Percentiles rank a stretch among this genome's conserved stretches.
These are phyloP conservation scores for Pristionchus fissidentatus DNA, from an alignment of 2,888 invertebrate species.

Conservation along the genomic window DNA sequence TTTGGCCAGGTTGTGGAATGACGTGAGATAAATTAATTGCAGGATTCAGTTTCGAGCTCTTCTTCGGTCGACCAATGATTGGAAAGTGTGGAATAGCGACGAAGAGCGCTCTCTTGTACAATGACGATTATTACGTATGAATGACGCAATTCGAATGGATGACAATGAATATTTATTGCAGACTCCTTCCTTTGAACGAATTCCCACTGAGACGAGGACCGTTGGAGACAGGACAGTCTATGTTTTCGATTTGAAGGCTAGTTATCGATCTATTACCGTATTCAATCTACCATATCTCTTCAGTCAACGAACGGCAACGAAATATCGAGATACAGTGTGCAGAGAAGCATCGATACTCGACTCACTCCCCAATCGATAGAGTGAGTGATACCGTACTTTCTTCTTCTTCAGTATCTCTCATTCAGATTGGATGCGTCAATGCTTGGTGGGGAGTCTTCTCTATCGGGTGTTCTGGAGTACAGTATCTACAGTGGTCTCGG, in stretches of 20 bases:
- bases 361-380: background rate
- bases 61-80: constrained; percentile 82
- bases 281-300: background rate
- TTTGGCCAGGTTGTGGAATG: background rate
- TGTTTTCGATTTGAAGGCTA: constrained; percentile 24
- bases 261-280: background rate
- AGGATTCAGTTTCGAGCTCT: constrained; percentile 89
- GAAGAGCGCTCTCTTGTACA: background rate
- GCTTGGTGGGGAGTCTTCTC: constrained; percentile 26
- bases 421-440: constrained; percentile 26
- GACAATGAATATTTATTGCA: background rate
- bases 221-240: background rate
- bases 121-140: constrained; percentile 41
- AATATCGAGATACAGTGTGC: background rate
- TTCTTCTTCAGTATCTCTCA: background rate
- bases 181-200: constrained; percentile 38
- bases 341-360: background rate
- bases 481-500: constrained; percentile 16
- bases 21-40: constrained; percentile 67
- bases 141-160: background rate
- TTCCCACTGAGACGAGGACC: constrained; percentile 7
- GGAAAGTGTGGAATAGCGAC: constrained; percentile 34
- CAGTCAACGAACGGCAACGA: constrained; percentile 16
- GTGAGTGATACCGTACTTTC: constrained; percentile 9
- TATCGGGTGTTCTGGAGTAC: constrained; percentile 26